Base-by-base conservation (phyloP, 2,888 invertebrate species). In the Eupeodes latifasciatus region DNA sequence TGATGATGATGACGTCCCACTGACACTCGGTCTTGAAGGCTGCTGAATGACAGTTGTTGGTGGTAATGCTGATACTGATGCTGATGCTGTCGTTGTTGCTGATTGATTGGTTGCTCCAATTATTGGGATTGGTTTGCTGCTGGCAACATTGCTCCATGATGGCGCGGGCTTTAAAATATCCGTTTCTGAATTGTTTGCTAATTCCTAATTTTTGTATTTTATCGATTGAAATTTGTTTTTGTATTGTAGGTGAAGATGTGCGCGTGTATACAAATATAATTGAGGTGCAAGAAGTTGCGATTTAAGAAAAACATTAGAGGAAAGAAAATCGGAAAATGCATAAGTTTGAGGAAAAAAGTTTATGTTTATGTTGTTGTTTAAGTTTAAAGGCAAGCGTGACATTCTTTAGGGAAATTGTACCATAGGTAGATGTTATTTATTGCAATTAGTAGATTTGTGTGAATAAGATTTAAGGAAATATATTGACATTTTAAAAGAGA, bases 101-200 rank as follows among this genome's bases (percentile, higher is more conserved):
- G 80, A 10, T 34, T 83, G 16, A 74, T 79, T 80, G 67, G 91
- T 77, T 67, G 85, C 76, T 72, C 90, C 85, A 81, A 86, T 83
- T 86, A 90, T 85, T 85, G 92, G 89, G 91, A 92, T 72, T 91
- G 93, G 19, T 93, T 90, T 67, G 90, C 91, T 77, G 92, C 93
- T 89, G 90, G 94, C 91, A 90, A 94, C 91, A 89, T 94, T 93
- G 74, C 94, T 92, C 95, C 95, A 95, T 2, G 95, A 95, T n/a
- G 95, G 95, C 55, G 95, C 94, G 2, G 95, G 94, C 91, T 95
- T 95, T 90, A 94, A 91, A 89, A 94, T 90, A 90, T 93, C 93
- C 85, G 92, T 89, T 84, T 93, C 93, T 89, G 92, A 91, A 90
- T 91, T 92, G 90, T 91, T 92, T 90, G 92, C 92, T 89, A 93